Base-by-base conservation (phyloP, 2,797 vertebrate species). In the Sebastes iracundus region DNA sequence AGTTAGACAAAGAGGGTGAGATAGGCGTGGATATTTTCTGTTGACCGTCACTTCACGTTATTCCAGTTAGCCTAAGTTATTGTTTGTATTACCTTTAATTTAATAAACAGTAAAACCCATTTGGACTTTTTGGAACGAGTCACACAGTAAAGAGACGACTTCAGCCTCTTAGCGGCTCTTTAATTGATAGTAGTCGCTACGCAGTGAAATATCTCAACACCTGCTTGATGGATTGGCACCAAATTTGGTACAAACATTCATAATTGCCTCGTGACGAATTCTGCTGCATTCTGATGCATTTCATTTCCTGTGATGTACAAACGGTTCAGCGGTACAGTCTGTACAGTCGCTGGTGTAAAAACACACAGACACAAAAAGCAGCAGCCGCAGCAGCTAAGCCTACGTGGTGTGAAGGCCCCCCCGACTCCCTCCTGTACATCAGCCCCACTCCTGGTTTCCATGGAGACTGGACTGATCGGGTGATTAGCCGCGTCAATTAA, bases 401-500 rank as follows among this genome's bases (percentile, higher is more conserved):
- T 76, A 49, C 42, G 16, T 49, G 58, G 69, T 46, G 81, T 28
- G 75, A 83, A 66, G 53, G 49, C 67, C 70, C 25, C 32, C 23
- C 52, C 27, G 12, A 61, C 69, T 83, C 56, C 66, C 79, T 79
- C 83, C 71, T 56, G 33, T 61, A 69, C 80, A 82, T 46, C 68
- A 75, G 75, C 63, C 80, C 65, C 30, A 69, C 58, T 87, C 73
- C 85, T 67, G 88, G 90, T 90, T 90, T 80, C 90, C 88, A 91
- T 89, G 90, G 90, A 90, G 87, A 91, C 88, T 81, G 87, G 79
- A 79, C 77, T 35, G 83, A 87, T 88, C 77, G 75, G 81, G 83
- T 91, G 90, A 91, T 91, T 91, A 90, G 87, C 82, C 35, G 30
- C 79, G 61, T 90, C 90, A 90, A 91, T 91, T 90, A 91, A 91